Percentiles rank a stretch among this genome's conserved stretches.
phyloP scores from a whole-genome alignment of 2,888 invertebrate species.

The Thalpophila matura region DNA sequence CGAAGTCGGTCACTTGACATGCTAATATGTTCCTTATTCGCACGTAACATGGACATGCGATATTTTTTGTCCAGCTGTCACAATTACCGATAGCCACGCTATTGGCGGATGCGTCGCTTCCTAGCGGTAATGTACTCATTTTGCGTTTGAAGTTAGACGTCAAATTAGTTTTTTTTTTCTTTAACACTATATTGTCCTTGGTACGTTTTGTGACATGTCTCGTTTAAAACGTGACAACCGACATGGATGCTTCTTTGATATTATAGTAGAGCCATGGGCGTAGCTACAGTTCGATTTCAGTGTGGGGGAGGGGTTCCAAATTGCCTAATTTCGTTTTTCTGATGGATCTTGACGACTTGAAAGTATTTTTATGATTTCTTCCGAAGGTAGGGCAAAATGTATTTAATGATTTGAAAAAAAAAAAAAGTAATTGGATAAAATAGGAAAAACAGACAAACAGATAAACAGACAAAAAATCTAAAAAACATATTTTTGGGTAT shows the following conservation, averaged over 20 bases:
- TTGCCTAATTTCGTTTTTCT: background rate
- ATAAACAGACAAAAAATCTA: too few relatives aligned
- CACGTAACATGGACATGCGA: constrained; percentile 35
- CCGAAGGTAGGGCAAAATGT: background rate
- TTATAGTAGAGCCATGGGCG: too few relatives aligned
- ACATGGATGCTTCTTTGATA: background rate
- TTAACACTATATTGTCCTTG: too few relatives aligned
- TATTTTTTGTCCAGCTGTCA: constrained; percentile 44
- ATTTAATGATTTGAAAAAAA: background rate
- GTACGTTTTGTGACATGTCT: background rate
- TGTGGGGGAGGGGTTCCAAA: too few relatives aligned
- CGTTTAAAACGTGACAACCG: background rate
- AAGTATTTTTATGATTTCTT: constrained; percentile 2
- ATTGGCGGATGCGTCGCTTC: constrained; percentile 32
- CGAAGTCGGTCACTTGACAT: constrained; percentile 29
- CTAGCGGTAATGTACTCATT: constrained; percentile 11
- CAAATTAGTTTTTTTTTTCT: too few relatives aligned
- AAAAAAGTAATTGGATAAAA: constrained; percentile 3
- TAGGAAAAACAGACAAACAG: background rate
- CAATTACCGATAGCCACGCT: constrained; percentile 43
- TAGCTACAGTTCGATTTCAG: too few relatives aligned
- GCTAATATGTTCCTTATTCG: constrained; percentile 36
- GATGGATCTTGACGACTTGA: background rate
- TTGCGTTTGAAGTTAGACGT: too few relatives aligned
- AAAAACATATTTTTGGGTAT: too few relatives aligned